Percentiles rank a stretch among this genome's conserved stretches.
These are phyloP conservation scores for Pteropus alecto DNA, from an alignment of 2,113 vertebrate genomes.

Conservation along the genomic window DNA sequence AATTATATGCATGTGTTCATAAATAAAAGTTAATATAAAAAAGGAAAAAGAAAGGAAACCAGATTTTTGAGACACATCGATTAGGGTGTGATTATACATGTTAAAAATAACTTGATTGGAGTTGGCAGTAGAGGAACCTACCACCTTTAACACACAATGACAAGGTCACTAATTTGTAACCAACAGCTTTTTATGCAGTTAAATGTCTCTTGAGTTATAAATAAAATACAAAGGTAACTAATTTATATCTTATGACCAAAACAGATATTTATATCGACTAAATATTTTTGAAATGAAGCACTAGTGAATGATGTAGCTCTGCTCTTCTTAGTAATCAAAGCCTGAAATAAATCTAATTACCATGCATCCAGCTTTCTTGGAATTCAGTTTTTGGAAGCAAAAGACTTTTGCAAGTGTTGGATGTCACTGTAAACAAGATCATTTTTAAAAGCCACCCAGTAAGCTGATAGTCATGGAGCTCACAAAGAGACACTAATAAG, in stretches of 20 bases:
- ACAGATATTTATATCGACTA: not conserved
- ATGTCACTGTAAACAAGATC: not conserved
- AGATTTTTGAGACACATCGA: conserved; percentile 51
- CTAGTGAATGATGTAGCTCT: not conserved
- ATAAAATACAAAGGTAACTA: conserved; percentile 13
- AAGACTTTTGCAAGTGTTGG: not conserved
- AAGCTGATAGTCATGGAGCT: not conserved
- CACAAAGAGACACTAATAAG: not conserved
- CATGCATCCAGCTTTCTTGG: not conserved
- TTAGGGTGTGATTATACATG: not conserved
- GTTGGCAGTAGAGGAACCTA: not conserved
- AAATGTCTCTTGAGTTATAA: not conserved
- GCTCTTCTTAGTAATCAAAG: conserved; percentile 10
- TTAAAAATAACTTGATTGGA: conserved; percentile 13
- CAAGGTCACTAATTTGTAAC: conserved; percentile 5
- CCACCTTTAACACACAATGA: not conserved
- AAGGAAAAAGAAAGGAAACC: conserved; percentile 25
- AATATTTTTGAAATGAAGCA: conserved; percentile 5
- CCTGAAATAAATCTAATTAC: conserved; percentile 23
- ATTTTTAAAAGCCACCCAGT: conserved; percentile 1
- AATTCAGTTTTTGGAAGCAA: conserved; percentile 2
- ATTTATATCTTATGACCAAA: not conserved
- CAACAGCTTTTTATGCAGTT: not conserved
- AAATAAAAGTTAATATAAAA: conserved; percentile 57
- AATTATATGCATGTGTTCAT: conserved; percentile 55